Conservation (phyloP, 2,888 invertebrate species). For the Exephanes ischioxanthus region DNA sequence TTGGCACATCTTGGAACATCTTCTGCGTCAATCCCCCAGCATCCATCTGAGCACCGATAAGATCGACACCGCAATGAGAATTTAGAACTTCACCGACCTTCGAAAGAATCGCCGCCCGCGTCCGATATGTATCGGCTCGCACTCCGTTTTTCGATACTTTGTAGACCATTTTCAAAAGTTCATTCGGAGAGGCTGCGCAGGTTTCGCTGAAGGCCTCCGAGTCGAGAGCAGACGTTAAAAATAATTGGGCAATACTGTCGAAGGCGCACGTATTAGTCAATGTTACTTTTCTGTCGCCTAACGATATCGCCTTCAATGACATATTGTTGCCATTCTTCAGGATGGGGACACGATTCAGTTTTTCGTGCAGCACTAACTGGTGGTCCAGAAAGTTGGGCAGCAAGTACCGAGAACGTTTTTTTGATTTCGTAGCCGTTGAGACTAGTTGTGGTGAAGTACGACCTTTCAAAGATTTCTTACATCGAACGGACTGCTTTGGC, state of each 20-base stretch:
- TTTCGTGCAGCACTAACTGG: background rate
- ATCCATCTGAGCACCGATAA: background rate
- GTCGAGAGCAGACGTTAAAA: slow-evolving; percentile 5
- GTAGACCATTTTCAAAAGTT: slow-evolving; percentile 2
- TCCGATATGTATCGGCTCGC: background rate
- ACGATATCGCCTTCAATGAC: background rate
- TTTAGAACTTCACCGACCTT: background rate
- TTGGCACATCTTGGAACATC: slow-evolving; percentile 3
- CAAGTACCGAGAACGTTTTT: background rate
- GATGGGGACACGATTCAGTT: slow-evolving; percentile 11
- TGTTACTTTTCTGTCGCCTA: background rate
- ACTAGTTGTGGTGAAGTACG: background rate
- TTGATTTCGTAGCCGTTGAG: background rate
- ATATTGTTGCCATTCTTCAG: slow-evolving; percentile 1
- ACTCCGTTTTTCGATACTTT: background rate
- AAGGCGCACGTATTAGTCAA: slow-evolving; percentile 16
- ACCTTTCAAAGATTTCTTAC: background rate
- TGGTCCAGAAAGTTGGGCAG: slow-evolving; percentile 2
- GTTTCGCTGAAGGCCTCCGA: background rate
- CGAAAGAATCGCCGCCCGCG: slow-evolving; percentile 3
- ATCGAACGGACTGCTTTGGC: background rate
- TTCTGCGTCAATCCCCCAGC: slow-evolving; percentile 5
- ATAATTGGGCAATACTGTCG: slow-evolving; percentile 3
- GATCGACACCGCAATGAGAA: slow-evolving; percentile 10
- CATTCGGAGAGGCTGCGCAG: background rate